Percentiles rank a stretch among this genome's conserved stretches.
Evolutionary conservation across 2,888 invertebrate genomes (phyloP).

Genomic region (Drosophila mayaguana): DNA sequence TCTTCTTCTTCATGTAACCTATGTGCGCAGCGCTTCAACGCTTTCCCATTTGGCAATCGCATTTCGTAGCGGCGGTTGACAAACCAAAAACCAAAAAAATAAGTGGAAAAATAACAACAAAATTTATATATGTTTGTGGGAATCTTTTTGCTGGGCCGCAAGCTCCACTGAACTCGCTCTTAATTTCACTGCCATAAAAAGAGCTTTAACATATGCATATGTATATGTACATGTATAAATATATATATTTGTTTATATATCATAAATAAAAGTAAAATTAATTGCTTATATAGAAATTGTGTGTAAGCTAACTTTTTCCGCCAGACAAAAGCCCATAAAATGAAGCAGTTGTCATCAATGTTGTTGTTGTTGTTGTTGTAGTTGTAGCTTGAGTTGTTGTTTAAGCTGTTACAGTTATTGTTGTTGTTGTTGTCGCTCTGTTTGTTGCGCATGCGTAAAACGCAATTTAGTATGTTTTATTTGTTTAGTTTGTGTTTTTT

Average conservation of each 20-base stretch:
- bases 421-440: constrained; percentile 2
- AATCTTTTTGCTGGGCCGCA: constrained; percentile 5
- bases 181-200: constrained; percentile 48
- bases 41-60: constrained; percentile 10
- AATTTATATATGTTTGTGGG: constrained; percentile 16
- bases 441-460: constrained; percentile 43
- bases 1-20: constrained; percentile 3
- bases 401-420: constrained; percentile 10
- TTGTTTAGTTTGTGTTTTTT: constrained; percentile 24
- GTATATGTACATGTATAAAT: background rate
- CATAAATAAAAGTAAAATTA: constrained; percentile 60
- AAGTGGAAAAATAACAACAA: background rate
- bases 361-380: constrained; percentile 10
- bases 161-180: constrained; percentile 25
- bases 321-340: constrained; percentile 40
- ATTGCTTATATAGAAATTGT: constrained; percentile 49
- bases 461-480: constrained; percentile 31
- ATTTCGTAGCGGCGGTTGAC: constrained; percentile 6
- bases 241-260: constrained; percentile 5
- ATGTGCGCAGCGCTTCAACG: background rate
- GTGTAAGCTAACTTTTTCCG: constrained; percentile 44
- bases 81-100: background rate
- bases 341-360: constrained; percentile 41
- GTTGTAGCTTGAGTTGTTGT: constrained; percentile 2
- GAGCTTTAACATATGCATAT: constrained; percentile 1